Percentiles rank a stretch among this genome's conserved stretches.
Evolutionary conservation across 1,140 invertebrate species (phyloP).

Genomic region (Pseudachorutes palmiensis): DNA sequence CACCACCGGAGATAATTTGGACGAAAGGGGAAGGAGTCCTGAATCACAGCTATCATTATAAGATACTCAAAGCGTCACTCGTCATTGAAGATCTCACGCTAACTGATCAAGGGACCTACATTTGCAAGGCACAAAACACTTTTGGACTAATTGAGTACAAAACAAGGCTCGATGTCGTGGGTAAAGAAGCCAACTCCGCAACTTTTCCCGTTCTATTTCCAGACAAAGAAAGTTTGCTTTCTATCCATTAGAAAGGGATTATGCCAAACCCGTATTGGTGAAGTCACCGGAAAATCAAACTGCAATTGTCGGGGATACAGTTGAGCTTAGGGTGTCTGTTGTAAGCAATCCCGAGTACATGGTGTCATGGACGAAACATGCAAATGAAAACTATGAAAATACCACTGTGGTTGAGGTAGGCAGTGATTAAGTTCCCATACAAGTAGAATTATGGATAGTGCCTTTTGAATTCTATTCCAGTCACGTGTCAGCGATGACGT

Average conservation of each 20-base stretch:
- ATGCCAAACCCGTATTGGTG: constrained; percentile 67
- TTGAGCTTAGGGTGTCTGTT: constrained; percentile 63
- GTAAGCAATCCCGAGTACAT: constrained; percentile 65
- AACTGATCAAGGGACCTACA: constrained; percentile 57
- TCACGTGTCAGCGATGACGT: constrained; percentile 19
- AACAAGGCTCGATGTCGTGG: constrained; percentile 49
- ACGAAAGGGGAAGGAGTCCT: constrained; percentile 69
- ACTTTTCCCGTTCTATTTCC: constrained; percentile 22
- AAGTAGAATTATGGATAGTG: not conserved
- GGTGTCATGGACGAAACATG: constrained; percentile 63
- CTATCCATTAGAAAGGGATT: constrained; percentile 56
- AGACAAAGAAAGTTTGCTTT: constrained; percentile 35
- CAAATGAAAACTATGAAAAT: constrained; percentile 37
- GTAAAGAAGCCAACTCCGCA: constrained; percentile 6
- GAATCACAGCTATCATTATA: constrained; percentile 65
- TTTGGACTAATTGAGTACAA: constrained; percentile 48
- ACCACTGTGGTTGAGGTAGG: constrained; percentile 29
- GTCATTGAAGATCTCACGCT: constrained; percentile 42
- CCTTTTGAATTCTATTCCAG: constrained; percentile 7
- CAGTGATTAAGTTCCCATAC: not conserved
- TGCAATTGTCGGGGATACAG: constrained; percentile 56
- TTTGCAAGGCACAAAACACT: constrained; percentile 61
- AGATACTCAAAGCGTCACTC: constrained; percentile 48
- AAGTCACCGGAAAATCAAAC: constrained; percentile 63
- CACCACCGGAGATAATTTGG: constrained; percentile 69